Conservation (phyloP, 2,888 invertebrate genomes). For the Chromoteleia sp. region DNA sequence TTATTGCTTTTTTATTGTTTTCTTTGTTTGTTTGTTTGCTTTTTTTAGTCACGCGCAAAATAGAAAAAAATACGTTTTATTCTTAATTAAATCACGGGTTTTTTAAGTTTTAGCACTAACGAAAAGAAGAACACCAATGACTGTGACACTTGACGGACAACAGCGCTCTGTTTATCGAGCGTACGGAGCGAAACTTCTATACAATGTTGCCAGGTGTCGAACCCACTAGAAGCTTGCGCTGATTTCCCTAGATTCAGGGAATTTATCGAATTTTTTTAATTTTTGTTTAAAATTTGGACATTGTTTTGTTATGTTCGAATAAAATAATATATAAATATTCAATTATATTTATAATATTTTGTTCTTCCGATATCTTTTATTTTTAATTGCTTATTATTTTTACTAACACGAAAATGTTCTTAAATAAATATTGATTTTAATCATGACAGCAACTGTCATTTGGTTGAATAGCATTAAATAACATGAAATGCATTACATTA, state of each 20-base stretch:
- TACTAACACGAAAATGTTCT: no score
- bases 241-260: neutral
- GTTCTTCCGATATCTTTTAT: no score
- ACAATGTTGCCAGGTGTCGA: constrained; percentile 38
- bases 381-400: no score
- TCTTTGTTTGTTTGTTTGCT: constrained; percentile 38
- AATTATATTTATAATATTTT: no score
- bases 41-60: constrained; percentile 76
- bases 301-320: no score
- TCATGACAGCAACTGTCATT: no score
- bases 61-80: constrained; percentile 77
- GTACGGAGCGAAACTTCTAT: constrained; percentile 44
- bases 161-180: constrained; percentile 75
- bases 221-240: no score
- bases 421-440: no score
- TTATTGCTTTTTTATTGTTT: constrained; percentile 80
- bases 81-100: constrained; percentile 72
- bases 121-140: constrained; percentile 76
- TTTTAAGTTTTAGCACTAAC: constrained; percentile 78
- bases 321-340: no score
- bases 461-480: no score
- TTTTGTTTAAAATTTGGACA: no score
- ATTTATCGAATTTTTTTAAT: neutral
- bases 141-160: constrained; percentile 82
- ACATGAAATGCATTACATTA: no score